Conservation (phyloP, 2,797 vertebrate species). For the Mycteria americana region DNA sequence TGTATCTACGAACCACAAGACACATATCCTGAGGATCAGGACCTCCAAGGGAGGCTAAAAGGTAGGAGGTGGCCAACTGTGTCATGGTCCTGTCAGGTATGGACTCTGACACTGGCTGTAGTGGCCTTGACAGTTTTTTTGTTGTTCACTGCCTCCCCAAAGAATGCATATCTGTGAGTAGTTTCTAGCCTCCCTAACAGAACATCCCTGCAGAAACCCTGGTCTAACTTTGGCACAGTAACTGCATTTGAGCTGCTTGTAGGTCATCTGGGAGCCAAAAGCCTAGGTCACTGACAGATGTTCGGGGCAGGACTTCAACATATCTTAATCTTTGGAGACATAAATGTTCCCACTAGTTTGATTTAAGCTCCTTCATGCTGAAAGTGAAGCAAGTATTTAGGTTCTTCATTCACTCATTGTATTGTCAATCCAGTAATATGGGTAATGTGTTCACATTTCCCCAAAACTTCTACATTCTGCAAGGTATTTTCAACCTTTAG, state of each 20-base stretch:
- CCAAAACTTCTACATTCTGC: background rate
- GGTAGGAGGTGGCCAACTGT: background rate
- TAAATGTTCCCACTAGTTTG: background rate
- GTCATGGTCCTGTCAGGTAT: background rate
- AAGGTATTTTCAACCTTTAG: background rate
- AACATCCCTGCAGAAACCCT: rapidly evolving
- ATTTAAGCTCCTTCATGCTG: background rate
- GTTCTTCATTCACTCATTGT: background rate
- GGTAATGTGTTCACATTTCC: background rate
- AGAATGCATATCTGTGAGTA: background rate
- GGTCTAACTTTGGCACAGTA: background rate
- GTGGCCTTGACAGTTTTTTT: background rate
- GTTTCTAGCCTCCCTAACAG: background rate
- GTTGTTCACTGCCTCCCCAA: background rate
- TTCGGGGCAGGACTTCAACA: background rate
- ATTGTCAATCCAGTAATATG: background rate
- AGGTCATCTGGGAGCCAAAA: background rate
- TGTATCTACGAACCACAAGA: background rate
- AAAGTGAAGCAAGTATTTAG: background rate
- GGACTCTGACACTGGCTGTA: background rate
- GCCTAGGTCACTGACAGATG: background rate
- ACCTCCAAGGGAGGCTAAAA: background rate
- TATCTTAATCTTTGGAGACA: background rate
- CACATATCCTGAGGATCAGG: background rate
- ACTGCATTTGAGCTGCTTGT: background rate